Evolutionary conservation across 2,888 invertebrate genomes (phyloP).

Genomic region (Drosophila anceps): DNA sequence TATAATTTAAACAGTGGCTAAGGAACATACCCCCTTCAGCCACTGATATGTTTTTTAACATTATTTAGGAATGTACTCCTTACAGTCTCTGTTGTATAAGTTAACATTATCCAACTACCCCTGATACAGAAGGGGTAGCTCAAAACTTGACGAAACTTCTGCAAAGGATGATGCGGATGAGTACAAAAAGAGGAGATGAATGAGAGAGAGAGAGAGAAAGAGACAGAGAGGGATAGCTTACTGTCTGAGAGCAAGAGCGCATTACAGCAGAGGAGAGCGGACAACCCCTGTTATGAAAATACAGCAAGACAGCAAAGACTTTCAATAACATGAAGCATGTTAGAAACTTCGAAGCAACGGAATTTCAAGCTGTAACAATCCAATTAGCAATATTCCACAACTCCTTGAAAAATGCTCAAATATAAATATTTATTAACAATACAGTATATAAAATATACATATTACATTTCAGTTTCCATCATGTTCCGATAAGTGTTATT

Average conservation of each 20-base stretch:
- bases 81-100: slow-evolving; percentile 9
- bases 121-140: slow-evolving; percentile 47
- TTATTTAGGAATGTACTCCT: not conserved
- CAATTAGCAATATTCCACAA: not conserved
- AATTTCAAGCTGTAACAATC: slow-evolving; percentile 40
- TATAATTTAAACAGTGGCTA: too few relatives aligned
- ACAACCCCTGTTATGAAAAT: slow-evolving; percentile 9
- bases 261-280: slow-evolving; percentile 7
- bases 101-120: slow-evolving; percentile 69
- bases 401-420: too few relatives aligned
- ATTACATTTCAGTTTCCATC: not conserved
- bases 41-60: too few relatives aligned
- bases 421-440: not conserved
- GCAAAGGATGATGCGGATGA: slow-evolving; percentile 27
- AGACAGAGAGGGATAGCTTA: slow-evolving; percentile 1
- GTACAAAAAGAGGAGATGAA: slow-evolving; percentile 32
- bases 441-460: not conserved
- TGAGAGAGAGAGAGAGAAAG: slow-evolving; percentile 7
- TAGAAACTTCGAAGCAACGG: slow-evolving; percentile 32
- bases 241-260: slow-evolving; percentile 7
- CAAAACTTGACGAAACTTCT: slow-evolving; percentile 65
- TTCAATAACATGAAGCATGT: slow-evolving; percentile 43
- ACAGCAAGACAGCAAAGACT: slow-evolving; percentile 28
- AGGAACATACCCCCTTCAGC: too few relatives aligned
- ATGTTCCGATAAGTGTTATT: not conserved